These are phyloP conservation scores for Atopsyche davidsoni DNA, from an alignment of 1,140 invertebrate genomes.

Conservation along the genomic window DNA sequence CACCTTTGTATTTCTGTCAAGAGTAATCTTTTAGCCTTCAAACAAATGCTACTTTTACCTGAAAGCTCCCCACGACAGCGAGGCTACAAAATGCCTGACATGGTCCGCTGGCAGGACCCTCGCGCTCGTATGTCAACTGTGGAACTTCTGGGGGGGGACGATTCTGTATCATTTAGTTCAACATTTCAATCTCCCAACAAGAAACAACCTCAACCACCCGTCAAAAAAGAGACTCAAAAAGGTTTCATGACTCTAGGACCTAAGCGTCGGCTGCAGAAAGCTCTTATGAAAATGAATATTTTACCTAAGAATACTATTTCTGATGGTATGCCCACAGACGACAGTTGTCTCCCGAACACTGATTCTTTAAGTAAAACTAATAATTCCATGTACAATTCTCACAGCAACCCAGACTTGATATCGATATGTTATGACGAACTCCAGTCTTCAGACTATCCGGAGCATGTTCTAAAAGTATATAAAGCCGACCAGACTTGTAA, in stretches of 20 bases:
- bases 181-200: conserved; percentile 83
- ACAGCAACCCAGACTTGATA: conserved; percentile 87
- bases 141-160: conserved; percentile 56
- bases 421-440: conserved; percentile 72
- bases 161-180: conserved; percentile 73
- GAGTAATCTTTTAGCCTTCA: conserved; percentile 83
- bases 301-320: conserved; percentile 79
- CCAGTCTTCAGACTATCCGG: conserved; percentile 79
- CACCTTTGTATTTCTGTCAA: conserved; percentile 95
- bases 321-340: conserved; percentile 55
- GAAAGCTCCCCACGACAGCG: conserved; percentile 73
- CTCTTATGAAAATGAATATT: conserved; percentile 86
- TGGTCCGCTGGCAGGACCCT: conserved; percentile 57
- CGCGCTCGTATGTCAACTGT: conserved; percentile 58
- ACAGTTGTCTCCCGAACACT: conserved; percentile 46
- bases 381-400: conserved; percentile 67
- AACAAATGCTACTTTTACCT: conserved; percentile 81
- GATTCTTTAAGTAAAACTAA: conserved; percentile 46
- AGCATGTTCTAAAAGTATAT: conserved; percentile 96
- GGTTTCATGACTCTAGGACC: conserved; percentile 85
- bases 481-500: conserved; percentile 96
- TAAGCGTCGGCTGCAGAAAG: conserved; percentile 78
- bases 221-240: conserved; percentile 64
- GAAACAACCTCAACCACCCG: conserved; percentile 61
- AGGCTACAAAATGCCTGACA: conserved; percentile 46